phyloP scores from a whole-genome alignment of 1,140 invertebrate genomes.

The Neodiprion lecontei region DNA sequence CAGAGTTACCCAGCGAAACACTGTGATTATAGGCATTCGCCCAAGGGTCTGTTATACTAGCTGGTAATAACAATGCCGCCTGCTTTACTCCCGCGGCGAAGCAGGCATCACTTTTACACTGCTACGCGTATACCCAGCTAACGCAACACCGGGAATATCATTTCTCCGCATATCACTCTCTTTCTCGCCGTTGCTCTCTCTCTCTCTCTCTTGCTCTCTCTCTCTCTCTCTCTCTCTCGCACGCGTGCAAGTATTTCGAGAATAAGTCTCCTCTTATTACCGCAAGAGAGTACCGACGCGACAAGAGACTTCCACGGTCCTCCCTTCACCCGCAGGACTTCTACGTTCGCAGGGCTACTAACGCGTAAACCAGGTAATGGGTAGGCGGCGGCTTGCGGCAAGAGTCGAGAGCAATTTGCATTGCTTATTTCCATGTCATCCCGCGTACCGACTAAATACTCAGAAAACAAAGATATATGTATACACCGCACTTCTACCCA shows the following conservation, averaged over 20 bases:
- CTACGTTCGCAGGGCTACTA: not conserved
- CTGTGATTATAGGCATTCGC: not conserved
- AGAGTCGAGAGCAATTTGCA: not conserved
- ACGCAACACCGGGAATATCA: not conserved
- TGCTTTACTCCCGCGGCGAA: not conserved
- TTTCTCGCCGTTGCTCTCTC: no score
- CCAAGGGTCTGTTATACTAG: not conserved
- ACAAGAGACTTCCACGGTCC: slow-evolving; percentile 1
- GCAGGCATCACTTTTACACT: not conserved
- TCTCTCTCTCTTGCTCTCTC: no score
- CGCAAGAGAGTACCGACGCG: not conserved
- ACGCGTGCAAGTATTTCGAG: not conserved
- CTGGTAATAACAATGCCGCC: not conserved
- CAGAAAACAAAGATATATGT: slow-evolving; percentile 5
- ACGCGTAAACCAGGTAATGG: slow-evolving; percentile 6
- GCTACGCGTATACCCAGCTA: not conserved
- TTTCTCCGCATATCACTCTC: not conserved
- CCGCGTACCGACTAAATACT: slow-evolving; percentile 1
- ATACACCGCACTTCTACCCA: not conserved
- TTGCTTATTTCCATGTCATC: slow-evolving; percentile 7
- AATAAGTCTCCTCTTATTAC: not conserved
- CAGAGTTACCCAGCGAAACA: not conserved
- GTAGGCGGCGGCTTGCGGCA: slow-evolving; percentile 5
- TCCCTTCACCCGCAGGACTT: not conserved
- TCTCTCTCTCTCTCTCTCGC: no score